Percentiles rank a stretch among this genome's conserved stretches.
phyloP scores from a whole-genome alignment of 1,140 invertebrate species.

The Trialeurodes vaporariorum region DNA sequence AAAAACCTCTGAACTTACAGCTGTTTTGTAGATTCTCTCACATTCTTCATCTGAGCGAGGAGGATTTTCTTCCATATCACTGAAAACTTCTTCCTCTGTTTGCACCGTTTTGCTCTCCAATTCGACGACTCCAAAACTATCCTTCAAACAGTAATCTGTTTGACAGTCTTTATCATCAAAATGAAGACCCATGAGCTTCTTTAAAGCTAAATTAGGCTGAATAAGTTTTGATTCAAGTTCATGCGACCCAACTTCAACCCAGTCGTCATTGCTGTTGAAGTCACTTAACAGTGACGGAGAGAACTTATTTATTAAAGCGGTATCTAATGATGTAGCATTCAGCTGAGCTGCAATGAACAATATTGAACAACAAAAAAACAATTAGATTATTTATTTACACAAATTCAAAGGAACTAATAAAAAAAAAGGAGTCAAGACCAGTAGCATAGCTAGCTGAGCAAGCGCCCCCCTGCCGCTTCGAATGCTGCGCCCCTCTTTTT shows the following conservation, averaged over 20 bases:
- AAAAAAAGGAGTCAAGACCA: too few relatives aligned
- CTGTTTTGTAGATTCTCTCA: not conserved
- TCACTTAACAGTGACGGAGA: not conserved
- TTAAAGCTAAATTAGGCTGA: not conserved
- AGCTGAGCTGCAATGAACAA: not conserved
- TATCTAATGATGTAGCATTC: not conserved
- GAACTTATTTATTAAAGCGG: not conserved
- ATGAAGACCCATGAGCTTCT: not conserved
- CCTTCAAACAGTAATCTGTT: not conserved
- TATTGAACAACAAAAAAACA: too few relatives aligned
- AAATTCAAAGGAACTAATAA: too few relatives aligned
- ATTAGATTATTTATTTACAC: too few relatives aligned
- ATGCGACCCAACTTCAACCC: not conserved
- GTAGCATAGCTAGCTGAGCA: too few relatives aligned
- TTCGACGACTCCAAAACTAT: not conserved
- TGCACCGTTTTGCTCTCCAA: not conserved
- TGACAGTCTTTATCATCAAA: not conserved
- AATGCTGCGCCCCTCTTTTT: too few relatives aligned
- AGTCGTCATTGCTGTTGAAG: not conserved
- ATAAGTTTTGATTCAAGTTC: not conserved
- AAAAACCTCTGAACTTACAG: not conserved
- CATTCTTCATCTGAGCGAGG: conserved; percentile 5
- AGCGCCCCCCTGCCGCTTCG: too few relatives aligned
- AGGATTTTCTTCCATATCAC: not conserved
- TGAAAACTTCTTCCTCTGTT: not conserved